A percentile compares a stretch with the other conserved stretches of the same genome.
phyloP scores from a whole-genome alignment of 2,888 invertebrate genomes.

The Abscondita cerata region DNA sequence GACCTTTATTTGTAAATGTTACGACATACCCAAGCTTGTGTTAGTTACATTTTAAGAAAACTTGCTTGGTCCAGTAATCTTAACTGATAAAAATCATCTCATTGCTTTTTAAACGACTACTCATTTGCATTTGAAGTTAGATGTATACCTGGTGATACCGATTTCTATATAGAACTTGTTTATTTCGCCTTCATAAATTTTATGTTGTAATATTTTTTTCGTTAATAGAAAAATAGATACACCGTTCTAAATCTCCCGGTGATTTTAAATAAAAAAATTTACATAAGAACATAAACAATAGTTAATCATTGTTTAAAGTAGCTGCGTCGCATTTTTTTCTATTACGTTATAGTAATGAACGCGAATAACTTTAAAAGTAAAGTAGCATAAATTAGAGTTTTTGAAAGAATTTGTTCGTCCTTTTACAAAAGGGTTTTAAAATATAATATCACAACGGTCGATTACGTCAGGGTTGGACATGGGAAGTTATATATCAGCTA shows the following conservation, averaged over 20 bases:
- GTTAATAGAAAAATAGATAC: too few species aligned
- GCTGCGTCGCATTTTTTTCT: too few species aligned
- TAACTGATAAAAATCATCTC: constrained; percentile 31
- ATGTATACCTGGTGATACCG: constrained; percentile 21
- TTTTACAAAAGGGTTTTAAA: constrained; percentile 41
- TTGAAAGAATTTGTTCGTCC: constrained; percentile 11
- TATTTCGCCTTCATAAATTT: constrained; percentile 25
- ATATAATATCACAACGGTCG: constrained; percentile 51
- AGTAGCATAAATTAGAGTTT: constrained; percentile 6
- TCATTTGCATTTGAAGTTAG: constrained; percentile 36
- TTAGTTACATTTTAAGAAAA: constrained; percentile 35
- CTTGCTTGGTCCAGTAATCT: constrained; percentile 34
- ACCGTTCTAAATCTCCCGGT: too few species aligned
- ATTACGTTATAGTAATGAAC: too few species aligned
- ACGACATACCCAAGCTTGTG: constrained; percentile 25
- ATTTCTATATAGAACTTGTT: constrained; percentile 30
- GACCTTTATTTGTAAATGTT: constrained; percentile 37
- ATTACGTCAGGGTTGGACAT: constrained; percentile 49
- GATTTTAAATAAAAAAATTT: too few species aligned
- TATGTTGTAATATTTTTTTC: constrained; percentile 20
- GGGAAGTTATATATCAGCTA: constrained; percentile 55
- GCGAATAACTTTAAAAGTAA: too few species aligned
- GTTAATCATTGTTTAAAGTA: too few species aligned
- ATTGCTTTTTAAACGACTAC: constrained; percentile 35
- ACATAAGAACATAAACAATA: too few species aligned